phyloP scores from a whole-genome alignment of 2,797 vertebrate species.

The Anomalospiza imberbis region DNA sequence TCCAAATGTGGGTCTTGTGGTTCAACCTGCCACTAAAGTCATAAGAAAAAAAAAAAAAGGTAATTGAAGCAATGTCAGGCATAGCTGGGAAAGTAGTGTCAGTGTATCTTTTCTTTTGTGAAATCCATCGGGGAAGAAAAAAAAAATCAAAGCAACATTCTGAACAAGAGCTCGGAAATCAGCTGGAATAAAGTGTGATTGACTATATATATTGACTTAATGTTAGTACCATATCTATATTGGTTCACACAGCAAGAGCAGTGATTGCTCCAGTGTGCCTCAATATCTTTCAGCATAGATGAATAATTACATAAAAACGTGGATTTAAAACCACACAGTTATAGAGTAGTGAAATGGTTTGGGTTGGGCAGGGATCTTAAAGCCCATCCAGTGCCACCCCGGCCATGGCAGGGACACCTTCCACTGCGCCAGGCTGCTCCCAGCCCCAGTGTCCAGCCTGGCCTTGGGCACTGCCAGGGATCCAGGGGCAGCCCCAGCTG shows the following conservation, averaged over 20 bases:
- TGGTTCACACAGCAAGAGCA: neutral
- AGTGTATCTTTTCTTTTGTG: neutral
- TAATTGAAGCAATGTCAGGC: neutral
- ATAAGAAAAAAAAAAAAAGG: neutral
- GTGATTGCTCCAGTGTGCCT: neutral
- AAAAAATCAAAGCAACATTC: neutral
- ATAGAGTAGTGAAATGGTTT: neutral
- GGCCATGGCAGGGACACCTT: rapidly evolving
- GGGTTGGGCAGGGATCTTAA: neutral
- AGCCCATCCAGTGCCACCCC: rapidly evolving
- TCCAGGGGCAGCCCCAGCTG: neutral
- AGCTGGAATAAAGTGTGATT: neutral
- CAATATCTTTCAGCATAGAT: neutral
- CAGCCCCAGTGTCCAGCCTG: neutral
- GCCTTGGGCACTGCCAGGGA: neutral
- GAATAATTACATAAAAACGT: neutral
- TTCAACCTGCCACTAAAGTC: neutral
- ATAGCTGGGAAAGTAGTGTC: neutral
- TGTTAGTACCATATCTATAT: neutral
- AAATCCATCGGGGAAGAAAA: neutral
- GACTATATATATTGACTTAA: neutral
- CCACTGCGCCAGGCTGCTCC: neutral
- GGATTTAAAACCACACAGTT: neutral
- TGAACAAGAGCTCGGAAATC: neutral
- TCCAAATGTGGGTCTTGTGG: neutral